phyloP scores from a whole-genome alignment of 2,888 invertebrate species.

The Temnothorax unifasciatus region DNA sequence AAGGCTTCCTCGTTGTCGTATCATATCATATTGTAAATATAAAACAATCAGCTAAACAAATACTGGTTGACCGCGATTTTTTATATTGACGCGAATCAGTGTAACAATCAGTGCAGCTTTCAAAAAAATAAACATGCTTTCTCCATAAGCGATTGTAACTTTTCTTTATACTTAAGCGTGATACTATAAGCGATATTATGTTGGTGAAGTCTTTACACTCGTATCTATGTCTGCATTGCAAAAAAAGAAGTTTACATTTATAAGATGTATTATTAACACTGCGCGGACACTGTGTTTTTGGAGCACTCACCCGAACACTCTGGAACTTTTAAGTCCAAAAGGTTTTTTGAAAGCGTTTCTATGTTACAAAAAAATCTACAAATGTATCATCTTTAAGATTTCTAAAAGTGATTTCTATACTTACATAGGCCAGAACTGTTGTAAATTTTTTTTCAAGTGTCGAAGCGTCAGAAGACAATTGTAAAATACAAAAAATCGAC shows the following conservation, averaged over 20 bases:
- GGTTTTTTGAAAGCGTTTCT: too few relatives aligned
- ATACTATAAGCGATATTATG: neutral
- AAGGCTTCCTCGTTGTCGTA: neutral
- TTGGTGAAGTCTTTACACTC: neutral
- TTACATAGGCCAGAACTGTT: too few relatives aligned
- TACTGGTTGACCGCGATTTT: constrained; percentile 7
- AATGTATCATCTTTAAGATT: too few relatives aligned
- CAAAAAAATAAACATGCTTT: neutral
- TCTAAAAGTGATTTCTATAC: too few relatives aligned
- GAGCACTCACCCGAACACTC: too few relatives aligned
- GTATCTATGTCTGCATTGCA: neutral
- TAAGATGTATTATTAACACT: neutral
- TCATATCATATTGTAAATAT: constrained; percentile 20
- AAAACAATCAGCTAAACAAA: constrained; percentile 19
- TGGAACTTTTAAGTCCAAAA: too few relatives aligned
- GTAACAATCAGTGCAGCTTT: neutral
- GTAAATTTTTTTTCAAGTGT: too few relatives aligned
- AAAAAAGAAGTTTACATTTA: neutral
- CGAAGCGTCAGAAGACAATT: too few relatives aligned
- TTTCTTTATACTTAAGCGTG: neutral
- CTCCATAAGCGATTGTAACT: neutral
- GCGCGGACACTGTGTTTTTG: too few relatives aligned
- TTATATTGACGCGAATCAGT: neutral
- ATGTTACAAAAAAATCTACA: too few relatives aligned
- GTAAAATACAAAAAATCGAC: too few relatives aligned